Evolutionary conservation across 2,888 invertebrate species (phyloP), one percentile per base, ranked within the genome.

Genomic region (Yponomeuta plumbellus): DNA sequence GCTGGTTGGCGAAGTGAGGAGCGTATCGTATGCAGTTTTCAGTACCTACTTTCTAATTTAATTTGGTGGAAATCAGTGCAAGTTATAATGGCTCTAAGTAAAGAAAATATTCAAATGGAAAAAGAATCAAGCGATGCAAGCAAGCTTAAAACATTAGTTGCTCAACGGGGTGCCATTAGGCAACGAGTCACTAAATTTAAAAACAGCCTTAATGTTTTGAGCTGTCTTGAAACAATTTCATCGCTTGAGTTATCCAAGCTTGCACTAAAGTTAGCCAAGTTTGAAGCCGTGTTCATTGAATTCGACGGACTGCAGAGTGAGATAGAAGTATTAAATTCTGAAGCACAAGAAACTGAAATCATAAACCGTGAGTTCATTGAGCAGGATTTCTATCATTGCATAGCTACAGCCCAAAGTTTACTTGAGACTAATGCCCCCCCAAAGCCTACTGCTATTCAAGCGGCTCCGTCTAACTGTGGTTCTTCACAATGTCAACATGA

Each of bases 381-480:
- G 44, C 52, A 56, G 22, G 22, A 22, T 23, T 64, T 64, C 52
- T 64, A 52, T 13, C 52, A 56, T 64, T 44, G 52, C n/a, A 64
- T 64, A 5, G 52, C 64, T 4, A 52, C 39, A 3, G 64, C 64
- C 3, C 64, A 64, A 39, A 17, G 17, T 13, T 44, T 64, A 5
- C n/a, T 64, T 13, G 21, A 52, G 11, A 22, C 13, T 6, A 44
- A 17, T 52, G 11, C 44, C 4, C n/a, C 64, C 22, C 17, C 17
- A 10, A 23, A 23, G 6, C 11, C 22, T 17, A 44, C 3, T 5
- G 17, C 44, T 5, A 10, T 44, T 13, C 44, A 64, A 23, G n/a
- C 11, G 13, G 17, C 2, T 3, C 8, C 63, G 11, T 63, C 63
- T 11, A 26, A 11, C 26, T 17, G 22, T n/a, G 13, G n/a, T 11